A percentile compares a stretch with the other conserved stretches of the same genome.
phyloP scores from a whole-genome alignment of 2,113 vertebrate species.

The Cettia cetti region DNA sequence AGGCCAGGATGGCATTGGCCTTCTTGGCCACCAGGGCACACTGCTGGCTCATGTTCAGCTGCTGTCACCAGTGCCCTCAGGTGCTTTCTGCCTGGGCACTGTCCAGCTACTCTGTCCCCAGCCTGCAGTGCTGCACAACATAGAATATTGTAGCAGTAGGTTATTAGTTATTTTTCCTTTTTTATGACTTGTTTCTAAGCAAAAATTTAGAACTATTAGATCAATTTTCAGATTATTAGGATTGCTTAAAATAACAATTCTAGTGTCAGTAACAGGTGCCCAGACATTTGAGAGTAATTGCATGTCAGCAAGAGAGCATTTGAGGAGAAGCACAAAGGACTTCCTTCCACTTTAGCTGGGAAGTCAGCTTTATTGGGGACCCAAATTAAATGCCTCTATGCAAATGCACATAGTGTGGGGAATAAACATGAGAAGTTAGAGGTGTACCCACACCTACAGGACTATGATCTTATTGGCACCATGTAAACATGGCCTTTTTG shows the following conservation, averaged over 20 bases:
- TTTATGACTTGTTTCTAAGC: neutral
- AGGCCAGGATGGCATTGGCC: neutral
- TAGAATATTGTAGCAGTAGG: neutral
- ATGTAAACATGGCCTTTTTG: neutral
- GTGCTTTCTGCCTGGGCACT: accelerated
- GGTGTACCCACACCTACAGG: neutral
- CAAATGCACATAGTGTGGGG: neutral
- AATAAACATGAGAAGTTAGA: neutral
- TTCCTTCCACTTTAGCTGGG: neutral
- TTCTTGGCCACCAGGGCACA: neutral
- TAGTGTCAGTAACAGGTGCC: neutral
- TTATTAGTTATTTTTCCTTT: neutral
- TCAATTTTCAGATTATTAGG: neutral
- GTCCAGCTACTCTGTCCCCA: neutral
- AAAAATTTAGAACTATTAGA: neutral
- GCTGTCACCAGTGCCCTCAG: neutral
- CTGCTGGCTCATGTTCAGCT: neutral
- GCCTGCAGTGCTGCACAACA: neutral
- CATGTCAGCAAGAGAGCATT: neutral
- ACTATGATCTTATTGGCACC: neutral
- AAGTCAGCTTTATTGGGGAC: neutral
- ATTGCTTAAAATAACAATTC: neutral
- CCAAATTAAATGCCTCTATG: neutral
- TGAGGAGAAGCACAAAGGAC: neutral
- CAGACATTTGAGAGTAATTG: neutral